Evolutionary conservation across 2,797 vertebrate species (phyloP).

Genomic region (Syngnathus rostellatus): DNA sequence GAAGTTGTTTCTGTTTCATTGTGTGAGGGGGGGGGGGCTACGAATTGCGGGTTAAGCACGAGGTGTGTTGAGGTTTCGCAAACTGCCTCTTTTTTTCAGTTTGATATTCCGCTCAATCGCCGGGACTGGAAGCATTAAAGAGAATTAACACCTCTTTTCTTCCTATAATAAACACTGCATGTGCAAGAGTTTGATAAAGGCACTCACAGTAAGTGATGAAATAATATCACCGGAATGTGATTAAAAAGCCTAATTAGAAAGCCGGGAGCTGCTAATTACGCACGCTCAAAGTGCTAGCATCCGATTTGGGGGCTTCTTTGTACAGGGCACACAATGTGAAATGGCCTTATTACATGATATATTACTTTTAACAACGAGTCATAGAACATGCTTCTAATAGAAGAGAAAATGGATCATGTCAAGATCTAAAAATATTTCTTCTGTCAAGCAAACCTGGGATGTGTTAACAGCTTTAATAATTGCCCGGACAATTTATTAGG

Average conservation of each 20-base stretch:
- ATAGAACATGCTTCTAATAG: neutral
- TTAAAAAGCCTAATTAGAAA: slow-evolving; percentile 8
- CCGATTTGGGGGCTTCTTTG: slow-evolving; percentile 1
- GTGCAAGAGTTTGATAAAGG: slow-evolving; percentile 5
- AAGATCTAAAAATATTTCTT: slow-evolving; percentile 4
- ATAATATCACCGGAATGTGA: slow-evolving; percentile 2
- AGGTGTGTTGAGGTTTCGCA: neutral
- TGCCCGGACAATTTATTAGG: slow-evolving; percentile 4
- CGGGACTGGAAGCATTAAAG: slow-evolving; percentile 1
- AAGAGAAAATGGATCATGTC: neutral
- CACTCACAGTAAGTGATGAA: neutral
- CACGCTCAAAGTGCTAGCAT: slow-evolving; percentile 1
- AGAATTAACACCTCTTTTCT: slow-evolving; percentile 4
- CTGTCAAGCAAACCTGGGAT: neutral
- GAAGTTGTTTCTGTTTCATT: neutral
- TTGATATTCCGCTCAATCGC: neutral
- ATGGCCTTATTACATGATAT: slow-evolving; percentile 1
- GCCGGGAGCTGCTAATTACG: slow-evolving; percentile 6
- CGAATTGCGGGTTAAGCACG: neutral
- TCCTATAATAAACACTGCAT: neutral
- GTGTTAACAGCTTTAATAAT: slow-evolving; percentile 1
- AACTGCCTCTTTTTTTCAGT: neutral
- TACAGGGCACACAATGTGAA: neutral
- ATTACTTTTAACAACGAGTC: slow-evolving; percentile 1
- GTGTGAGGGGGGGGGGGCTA: neutral